phyloP scores from a whole-genome alignment of 2,797 vertebrate species.

The Coracias cyanogaster region DNA sequence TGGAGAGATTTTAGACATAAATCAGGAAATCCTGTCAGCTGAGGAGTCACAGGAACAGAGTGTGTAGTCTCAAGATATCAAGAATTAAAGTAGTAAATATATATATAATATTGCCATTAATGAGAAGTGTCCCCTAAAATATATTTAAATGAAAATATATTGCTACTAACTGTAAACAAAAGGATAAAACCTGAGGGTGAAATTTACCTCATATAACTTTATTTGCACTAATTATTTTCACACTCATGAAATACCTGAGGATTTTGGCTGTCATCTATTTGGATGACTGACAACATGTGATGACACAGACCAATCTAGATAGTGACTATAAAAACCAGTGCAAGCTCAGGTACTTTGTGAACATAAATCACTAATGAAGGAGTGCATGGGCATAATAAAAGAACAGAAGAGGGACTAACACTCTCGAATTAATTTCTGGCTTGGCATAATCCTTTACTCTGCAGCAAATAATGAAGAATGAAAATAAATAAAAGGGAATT shows the following conservation, averaged over 20 bases:
- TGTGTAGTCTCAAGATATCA: not conserved
- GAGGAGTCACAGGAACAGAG: not conserved
- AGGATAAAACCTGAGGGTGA: not conserved
- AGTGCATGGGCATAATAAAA: not conserved
- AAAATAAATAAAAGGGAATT: not conserved
- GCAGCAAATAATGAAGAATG: not conserved
- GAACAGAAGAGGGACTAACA: not conserved
- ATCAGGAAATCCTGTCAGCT: not conserved
- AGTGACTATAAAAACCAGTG: not conserved
- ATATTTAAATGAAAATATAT: slow-evolving; percentile 6
- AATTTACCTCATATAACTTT: slow-evolving; percentile 3
- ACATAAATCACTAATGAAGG: not conserved
- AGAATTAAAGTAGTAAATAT: not conserved
- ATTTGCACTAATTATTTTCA: slow-evolving; percentile 35
- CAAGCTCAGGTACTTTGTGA: not conserved
- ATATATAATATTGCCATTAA: not conserved
- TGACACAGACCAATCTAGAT: not conserved
- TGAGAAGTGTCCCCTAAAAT: not conserved
- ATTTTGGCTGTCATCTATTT: not conserved
- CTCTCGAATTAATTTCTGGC: not conserved
- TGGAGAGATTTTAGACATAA: not conserved
- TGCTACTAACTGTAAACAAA: not conserved
- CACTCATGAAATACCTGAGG: not conserved
- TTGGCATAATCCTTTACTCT: not conserved
- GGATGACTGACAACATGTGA: not conserved